Evolutionary conservation across 2,888 invertebrate genomes (phyloP).

Genomic region (Apamea crenata): DNA sequence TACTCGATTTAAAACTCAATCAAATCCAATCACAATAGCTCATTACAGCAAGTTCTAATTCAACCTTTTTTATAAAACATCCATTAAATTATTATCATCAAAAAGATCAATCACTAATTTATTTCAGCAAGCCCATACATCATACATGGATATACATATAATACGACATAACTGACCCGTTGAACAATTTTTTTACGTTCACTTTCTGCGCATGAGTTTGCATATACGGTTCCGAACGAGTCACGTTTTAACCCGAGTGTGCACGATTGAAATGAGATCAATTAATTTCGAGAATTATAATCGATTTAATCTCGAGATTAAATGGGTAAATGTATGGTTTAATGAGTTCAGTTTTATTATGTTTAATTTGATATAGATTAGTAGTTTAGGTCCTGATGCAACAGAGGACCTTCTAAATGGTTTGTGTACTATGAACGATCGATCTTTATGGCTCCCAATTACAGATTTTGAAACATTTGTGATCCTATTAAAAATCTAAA

Average conservation of each 20-base stretch:
- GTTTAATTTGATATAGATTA: conserved; percentile 9
- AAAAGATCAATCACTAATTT: conserved; percentile 15
- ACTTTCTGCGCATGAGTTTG: conserved; percentile 60
- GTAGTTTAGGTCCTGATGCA: conserved; percentile 12
- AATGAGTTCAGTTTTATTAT: conserved; percentile 3
- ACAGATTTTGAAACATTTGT: neutral
- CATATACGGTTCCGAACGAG: conserved; percentile 41
- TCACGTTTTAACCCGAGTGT: conserved; percentile 59
- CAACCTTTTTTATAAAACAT: neutral
- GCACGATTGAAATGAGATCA: conserved; percentile 55
- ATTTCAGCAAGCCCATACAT: conserved; percentile 43
- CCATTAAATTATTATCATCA: conserved; percentile 2
- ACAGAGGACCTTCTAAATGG: conserved; percentile 10
- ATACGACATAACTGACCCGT: conserved; percentile 47
- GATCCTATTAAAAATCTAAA: conserved; percentile 5
- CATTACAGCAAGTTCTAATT: neutral
- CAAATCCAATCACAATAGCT: neutral
- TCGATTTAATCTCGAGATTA: conserved; percentile 40
- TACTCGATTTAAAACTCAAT: neutral
- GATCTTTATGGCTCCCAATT: conserved; percentile 35
- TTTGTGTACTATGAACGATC: conserved; percentile 11
- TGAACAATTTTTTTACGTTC: conserved; percentile 63
- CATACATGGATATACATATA: conserved; percentile 12
- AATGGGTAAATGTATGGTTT: conserved; percentile 14
- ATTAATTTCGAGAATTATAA: conserved; percentile 57